Percentiles rank a stretch among this genome's conserved stretches.
phyloP scores from a whole-genome alignment of 64 coral and sea anemone genomes.

The Actinia equina region DNA sequence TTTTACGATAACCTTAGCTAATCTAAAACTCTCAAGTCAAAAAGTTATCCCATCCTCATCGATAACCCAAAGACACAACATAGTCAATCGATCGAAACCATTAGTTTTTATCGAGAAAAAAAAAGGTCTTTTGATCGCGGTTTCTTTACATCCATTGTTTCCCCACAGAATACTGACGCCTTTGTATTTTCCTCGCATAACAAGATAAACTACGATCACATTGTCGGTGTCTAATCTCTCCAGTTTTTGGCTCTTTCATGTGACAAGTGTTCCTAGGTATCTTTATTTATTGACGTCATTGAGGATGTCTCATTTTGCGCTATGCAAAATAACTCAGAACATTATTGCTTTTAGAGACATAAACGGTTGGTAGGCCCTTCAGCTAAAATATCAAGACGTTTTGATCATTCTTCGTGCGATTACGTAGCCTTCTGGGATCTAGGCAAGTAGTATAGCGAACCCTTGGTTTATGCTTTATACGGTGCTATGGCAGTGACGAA shows the following conservation, averaged over 20 bases:
- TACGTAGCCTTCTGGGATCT: background rate
- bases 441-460: background rate
- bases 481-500: too few relatives aligned
- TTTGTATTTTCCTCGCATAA: background rate
- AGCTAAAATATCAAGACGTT: background rate
- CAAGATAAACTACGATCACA: background rate
- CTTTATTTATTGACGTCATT: background rate
- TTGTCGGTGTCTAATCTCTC: background rate
- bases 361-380: background rate
- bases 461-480: background rate
- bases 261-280: background rate
- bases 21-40: background rate
- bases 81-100: background rate
- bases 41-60: background rate
- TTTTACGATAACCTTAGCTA: background rate
- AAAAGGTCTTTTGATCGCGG: background rate
- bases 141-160: background rate
- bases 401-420: background rate
- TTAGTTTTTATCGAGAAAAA: conserved; percentile 2
- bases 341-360: background rate
- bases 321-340: background rate
- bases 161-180: background rate
- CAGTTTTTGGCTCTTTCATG: background rate
- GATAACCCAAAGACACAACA: background rate
- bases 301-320: background rate